Base-by-base conservation (phyloP, 2,888 invertebrate genomes). In the Elgonia sp. region DNA sequence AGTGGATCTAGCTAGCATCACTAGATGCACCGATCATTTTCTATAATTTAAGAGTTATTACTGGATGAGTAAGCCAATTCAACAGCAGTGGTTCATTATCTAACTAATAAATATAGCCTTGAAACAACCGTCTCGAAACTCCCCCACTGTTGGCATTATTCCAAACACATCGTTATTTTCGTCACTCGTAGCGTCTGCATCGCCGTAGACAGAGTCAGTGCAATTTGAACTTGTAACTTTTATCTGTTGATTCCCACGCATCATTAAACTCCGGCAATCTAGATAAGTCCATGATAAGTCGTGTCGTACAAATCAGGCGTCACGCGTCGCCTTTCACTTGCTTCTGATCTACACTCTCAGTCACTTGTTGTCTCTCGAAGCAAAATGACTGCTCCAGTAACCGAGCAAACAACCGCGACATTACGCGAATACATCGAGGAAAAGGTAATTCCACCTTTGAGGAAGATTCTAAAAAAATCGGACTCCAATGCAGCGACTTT, bases 371-470 rank as follows among this genome's bases (percentile, higher is more conserved):
- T 73, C 21, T 16, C 37, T 72, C 29, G 39, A 37, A 72, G 46
- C 39, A 57, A 73, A 73, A 40, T 75, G 65, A 83, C 67, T 72
- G 67, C 62, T 63, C 73, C 42, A 67, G 46, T 37, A 65, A 8
- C 9, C 20, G 39, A 9, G 37, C 73, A 67, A 67, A 67, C 46
- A 65, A 16, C 50, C 40, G 67, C 8, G 20, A 21, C 29, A 5
- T 57, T 77, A 65, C 42, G 21, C 39, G 18, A 65, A 5, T 87
- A 57, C 76, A 73, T 89, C 21, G 57, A 89, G 16, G 55, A 69
- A 37, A 73, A 69, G 10, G 73, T 89, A 40, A 46, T 89, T 10
- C 82, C 87, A 14, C 29, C 77, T 3, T 10, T 89, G 42, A 60
- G 46, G 29, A 70, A 79, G 12, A 53, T 50, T 20, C 29, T 89